Conservation (phyloP, 1,140 invertebrate species). For the Polypedilum vanderplanki region DNA sequence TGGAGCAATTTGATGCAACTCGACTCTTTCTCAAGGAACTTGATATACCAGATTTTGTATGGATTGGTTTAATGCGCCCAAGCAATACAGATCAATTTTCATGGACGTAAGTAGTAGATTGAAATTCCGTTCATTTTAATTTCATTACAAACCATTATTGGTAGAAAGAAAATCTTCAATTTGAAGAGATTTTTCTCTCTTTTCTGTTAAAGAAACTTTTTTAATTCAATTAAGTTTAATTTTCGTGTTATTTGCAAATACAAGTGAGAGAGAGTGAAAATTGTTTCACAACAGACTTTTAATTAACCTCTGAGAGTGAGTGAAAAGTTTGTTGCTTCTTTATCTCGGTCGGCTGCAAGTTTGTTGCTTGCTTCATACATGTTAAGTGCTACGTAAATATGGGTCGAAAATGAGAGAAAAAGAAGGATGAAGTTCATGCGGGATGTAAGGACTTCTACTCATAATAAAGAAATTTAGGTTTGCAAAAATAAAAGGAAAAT, state of each 20-base stretch:
- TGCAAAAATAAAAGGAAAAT: too few relatives aligned
- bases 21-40: constrained; percentile 64
- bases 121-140: background rate
- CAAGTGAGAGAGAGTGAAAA: background rate
- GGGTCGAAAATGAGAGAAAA: too few relatives aligned
- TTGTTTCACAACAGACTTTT: constrained; percentile 5
- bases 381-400: too few relatives aligned
- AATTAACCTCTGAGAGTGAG: background rate
- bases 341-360: too few relatives aligned
- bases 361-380: too few relatives aligned
- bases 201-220: background rate
- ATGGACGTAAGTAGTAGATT: constrained; percentile 58
- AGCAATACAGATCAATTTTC: constrained; percentile 57
- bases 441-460: too few relatives aligned
- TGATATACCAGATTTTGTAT: constrained; percentile 62
- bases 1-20: constrained; percentile 63
- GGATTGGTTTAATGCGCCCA: constrained; percentile 64
- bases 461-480: too few relatives aligned
- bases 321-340: background rate
- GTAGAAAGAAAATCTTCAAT: background rate
- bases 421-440: too few relatives aligned
- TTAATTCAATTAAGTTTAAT: background rate
- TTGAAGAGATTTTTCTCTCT: background rate
- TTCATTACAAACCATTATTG: background rate
- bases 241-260: background rate